Evolutionary conservation across 2,888 invertebrate genomes (phyloP).

Genomic region (Achlya flavicornis): DNA sequence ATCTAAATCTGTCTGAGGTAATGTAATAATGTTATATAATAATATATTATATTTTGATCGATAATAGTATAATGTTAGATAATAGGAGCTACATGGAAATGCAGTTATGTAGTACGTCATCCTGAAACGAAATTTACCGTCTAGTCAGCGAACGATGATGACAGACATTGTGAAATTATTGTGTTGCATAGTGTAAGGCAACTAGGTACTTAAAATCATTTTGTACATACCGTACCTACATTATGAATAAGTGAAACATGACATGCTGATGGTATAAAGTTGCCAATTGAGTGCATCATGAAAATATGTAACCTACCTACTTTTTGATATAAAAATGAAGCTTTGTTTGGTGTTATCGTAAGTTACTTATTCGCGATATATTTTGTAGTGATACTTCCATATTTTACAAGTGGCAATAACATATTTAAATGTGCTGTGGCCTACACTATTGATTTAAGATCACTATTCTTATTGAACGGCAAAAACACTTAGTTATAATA

Average conservation of each 20-base stretch:
- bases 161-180: slow-evolving; percentile 24
- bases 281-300: neutral
- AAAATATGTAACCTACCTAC: neutral
- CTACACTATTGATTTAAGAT: neutral
- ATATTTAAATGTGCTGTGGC: neutral
- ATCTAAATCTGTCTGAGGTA: neutral
- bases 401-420: neutral
- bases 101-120: slow-evolving; percentile 3
- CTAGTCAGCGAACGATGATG: slow-evolving; percentile 25
- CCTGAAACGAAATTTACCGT: slow-evolving; percentile 11
- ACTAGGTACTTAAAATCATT: neutral
- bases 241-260: neutral
- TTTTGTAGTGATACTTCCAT: no score
- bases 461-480: neutral
- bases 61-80: slow-evolving; percentile 36
- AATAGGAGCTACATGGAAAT: slow-evolving; percentile 30
- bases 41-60: slow-evolving; percentile 38
- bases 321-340: neutral
- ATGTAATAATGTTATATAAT: slow-evolving; percentile 7
- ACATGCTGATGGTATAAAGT: neutral
- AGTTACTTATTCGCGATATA: no score
- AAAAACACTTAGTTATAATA: neutral
- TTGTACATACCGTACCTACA: neutral
- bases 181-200: slow-evolving; percentile 22
- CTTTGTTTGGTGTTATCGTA: neutral